A percentile compares a stretch with the other conserved stretches of the same genome.
Evolutionary conservation across 2,888 invertebrate species (phyloP).

Genomic region (Tetranychus piercei): DNA sequence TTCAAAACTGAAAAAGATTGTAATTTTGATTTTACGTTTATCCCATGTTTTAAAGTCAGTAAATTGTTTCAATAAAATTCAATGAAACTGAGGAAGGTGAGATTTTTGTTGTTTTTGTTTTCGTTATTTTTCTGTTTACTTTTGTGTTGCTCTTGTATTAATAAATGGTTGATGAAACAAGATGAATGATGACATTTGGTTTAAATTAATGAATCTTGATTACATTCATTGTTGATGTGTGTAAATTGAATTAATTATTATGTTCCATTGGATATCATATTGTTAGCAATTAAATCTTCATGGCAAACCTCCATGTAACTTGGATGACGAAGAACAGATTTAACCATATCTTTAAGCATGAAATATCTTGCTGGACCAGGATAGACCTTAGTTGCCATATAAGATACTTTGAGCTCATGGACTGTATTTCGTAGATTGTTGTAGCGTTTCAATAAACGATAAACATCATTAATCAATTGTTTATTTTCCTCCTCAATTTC

Average conservation of each 20-base stretch:
- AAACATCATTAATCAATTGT: slow-evolving; percentile 78
- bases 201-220: too few species aligned
- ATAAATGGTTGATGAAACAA: too few species aligned
- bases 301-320: slow-evolving; percentile 93
- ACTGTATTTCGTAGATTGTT: slow-evolving; percentile 70
- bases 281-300: slow-evolving; percentile 37
- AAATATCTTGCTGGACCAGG: slow-evolving; percentile 85
- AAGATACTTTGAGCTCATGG: slow-evolving; percentile 62
- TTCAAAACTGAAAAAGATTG: too few species aligned
- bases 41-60: too few species aligned
- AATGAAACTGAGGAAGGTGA: neutral
- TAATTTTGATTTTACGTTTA: too few species aligned
- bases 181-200: too few species aligned
- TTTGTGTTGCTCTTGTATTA: too few species aligned
- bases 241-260: neutral
- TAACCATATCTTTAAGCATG: slow-evolving; percentile 91
- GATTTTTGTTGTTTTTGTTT: neutral
- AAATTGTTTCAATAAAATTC: neutral
- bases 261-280: neutral
- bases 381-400: slow-evolving; percentile 73
- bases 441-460: slow-evolving; percentile 76
- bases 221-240: neutral
- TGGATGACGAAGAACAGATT: slow-evolving; percentile 83
- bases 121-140: too few species aligned
- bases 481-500: slow-evolving; percentile 84